Conservation (phyloP, 2,797 vertebrate genomes). For the Gymnocypris eckloni region DNA sequence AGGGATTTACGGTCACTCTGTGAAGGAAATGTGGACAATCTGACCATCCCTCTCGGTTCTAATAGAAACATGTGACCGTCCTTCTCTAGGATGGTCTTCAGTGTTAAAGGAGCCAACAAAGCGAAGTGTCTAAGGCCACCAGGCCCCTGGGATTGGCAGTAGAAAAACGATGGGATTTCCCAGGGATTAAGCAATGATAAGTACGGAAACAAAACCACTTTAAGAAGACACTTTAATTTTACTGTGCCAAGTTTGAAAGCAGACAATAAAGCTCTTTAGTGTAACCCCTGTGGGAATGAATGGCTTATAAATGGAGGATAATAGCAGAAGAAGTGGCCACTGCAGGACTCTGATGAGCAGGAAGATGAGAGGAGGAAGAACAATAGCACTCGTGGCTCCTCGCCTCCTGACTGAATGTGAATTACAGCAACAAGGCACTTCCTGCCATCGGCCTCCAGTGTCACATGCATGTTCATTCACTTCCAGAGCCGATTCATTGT, state of each 20-base stretch:
- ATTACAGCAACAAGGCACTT: slow-evolving; percentile 38
- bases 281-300: slow-evolving; percentile 51
- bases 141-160: slow-evolving; percentile 60
- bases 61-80: slow-evolving; percentile 57
- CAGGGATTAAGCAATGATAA: slow-evolving; percentile 75
- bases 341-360: slow-evolving; percentile 56
- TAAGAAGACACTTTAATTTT: slow-evolving; percentile 71
- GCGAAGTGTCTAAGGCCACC: slow-evolving; percentile 67
- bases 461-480: slow-evolving; percentile 6
- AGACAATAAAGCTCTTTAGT: slow-evolving; percentile 66
- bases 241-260: slow-evolving; percentile 68
- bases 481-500: slow-evolving; percentile 26
- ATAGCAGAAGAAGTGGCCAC: slow-evolving; percentile 31
- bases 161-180: slow-evolving; percentile 76
- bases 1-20: slow-evolving; percentile 55
- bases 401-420: slow-evolving; percentile 38
- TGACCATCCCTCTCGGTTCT: slow-evolving; percentile 48
- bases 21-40: slow-evolving; percentile 57
- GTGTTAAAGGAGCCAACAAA: neutral
- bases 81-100: neutral
- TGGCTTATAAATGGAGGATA: slow-evolving; percentile 57
- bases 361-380: slow-evolving; percentile 46
- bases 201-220: slow-evolving; percentile 74
- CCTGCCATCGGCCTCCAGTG: slow-evolving; percentile 34
- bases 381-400: slow-evolving; percentile 43